Evolutionary conservation across 2,888 invertebrate genomes (phyloP).

Genomic region (Dynastes tityus): DNA sequence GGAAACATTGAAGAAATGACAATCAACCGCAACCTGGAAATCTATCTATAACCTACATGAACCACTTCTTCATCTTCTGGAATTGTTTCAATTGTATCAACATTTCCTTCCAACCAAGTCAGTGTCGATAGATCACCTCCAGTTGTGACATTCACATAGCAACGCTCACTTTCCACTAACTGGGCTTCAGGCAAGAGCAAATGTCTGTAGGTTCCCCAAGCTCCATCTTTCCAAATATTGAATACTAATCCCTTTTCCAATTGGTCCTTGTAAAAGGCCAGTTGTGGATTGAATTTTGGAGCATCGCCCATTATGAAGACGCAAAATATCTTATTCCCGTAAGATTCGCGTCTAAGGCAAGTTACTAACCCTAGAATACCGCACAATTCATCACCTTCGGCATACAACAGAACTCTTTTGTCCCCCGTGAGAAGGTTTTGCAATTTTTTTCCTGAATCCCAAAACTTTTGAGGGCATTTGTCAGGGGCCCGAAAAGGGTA

Average conservation of each 20-base stretch:
- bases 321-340: slow-evolving; percentile 55
- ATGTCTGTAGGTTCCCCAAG: slow-evolving; percentile 69
- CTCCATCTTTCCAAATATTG: slow-evolving; percentile 75
- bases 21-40: not conserved
- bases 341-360: slow-evolving; percentile 82
- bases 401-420: slow-evolving; percentile 72
- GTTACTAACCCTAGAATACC: slow-evolving; percentile 90
- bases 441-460: no score
- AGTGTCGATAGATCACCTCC: slow-evolving; percentile 89
- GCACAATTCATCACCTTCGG: slow-evolving; percentile 75
- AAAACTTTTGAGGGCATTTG: slow-evolving; percentile 1
- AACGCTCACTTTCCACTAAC: slow-evolving; percentile 74
- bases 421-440: slow-evolving; percentile 26
- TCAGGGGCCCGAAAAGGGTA: not conserved
- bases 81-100: not conserved
- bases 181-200: slow-evolving; percentile 40
- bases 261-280: slow-evolving; percentile 79
- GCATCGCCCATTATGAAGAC: slow-evolving; percentile 73
- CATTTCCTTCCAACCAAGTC: slow-evolving; percentile 82
- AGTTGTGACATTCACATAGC: slow-evolving; percentile 82
- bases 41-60: not conserved
- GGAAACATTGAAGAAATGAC: not conserved
- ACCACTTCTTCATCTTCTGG: no score
- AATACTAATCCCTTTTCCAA: slow-evolving; percentile 73
- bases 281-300: slow-evolving; percentile 77